phyloP scores from a whole-genome alignment of 2,888 invertebrate genomes.

The Balanococcus diminutus region DNA sequence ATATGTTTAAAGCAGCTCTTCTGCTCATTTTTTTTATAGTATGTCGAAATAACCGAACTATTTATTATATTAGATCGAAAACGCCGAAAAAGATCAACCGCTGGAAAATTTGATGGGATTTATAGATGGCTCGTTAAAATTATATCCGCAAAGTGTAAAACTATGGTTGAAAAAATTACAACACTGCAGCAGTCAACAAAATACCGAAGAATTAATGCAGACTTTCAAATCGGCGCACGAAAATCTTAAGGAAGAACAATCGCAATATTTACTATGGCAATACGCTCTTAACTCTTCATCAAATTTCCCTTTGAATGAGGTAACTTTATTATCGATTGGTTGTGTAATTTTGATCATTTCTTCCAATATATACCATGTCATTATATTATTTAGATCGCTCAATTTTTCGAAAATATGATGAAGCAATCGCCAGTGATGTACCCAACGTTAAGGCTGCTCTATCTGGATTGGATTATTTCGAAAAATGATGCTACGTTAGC shows the following conservation, averaged over 20 bases:
- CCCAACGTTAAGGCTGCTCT: conserved; percentile 3
- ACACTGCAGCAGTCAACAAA: neutral
- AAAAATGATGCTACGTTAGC: conserved; percentile 15
- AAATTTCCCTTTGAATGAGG: neutral
- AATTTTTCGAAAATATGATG: conserved; percentile 43
- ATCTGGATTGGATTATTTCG: conserved; percentile 42
- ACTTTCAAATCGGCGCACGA: neutral
- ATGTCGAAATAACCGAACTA: neutral
- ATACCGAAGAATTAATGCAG: conserved; percentile 16
- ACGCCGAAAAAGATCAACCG: conserved; percentile 26
- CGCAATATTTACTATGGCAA: conserved; percentile 44
- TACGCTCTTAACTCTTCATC: neutral
- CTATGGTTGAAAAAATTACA: conserved; percentile 44
- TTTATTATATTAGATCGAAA: conserved; percentile 7
- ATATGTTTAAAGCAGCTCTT: neutral
- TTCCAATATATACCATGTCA: neutral
- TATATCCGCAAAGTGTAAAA: conserved; percentile 43
- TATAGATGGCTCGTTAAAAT: conserved; percentile 19
- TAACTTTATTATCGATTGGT: neutral
- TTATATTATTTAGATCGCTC: neutral
- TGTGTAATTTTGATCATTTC: neutral
- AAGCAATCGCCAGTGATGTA: conserved; percentile 31
- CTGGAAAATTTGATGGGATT: conserved; percentile 44
- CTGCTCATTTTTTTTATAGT: no score
- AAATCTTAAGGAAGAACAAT: conserved; percentile 38